Percentiles rank a stretch among this genome's conserved stretches.
Conservation (phyloP, 2,888 invertebrate species). For the Dynastes maya region DNA sequence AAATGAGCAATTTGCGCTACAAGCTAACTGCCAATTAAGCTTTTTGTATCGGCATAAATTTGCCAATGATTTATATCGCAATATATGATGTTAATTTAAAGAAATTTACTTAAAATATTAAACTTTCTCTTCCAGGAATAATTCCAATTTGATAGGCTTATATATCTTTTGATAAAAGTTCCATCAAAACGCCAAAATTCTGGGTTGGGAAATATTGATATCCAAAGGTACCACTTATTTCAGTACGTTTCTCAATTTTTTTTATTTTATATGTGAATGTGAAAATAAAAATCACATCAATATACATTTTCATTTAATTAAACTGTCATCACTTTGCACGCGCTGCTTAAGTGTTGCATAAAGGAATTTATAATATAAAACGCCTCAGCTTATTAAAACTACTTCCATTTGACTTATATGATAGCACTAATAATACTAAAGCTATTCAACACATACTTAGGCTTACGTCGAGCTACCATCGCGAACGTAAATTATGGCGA, state of each 20-base stretch:
- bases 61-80: no score
- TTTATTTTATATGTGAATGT: not conserved
- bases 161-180: no score
- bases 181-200: no score
- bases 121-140: no score
- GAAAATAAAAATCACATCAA: constrained; percentile 8
- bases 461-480: not conserved
- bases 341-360: not conserved
- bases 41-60: no score
- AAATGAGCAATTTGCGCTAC: no score
- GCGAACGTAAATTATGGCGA: not conserved
- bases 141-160: no score
- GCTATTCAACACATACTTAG: not conserved
- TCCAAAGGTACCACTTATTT: not conserved
- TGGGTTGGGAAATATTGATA: no score
- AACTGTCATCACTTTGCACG: constrained; percentile 26
- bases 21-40: no score
- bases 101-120: no score
- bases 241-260: not conserved
- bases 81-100: no score
- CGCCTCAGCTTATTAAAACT: constrained; percentile 20
- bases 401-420: constrained; percentile 5
- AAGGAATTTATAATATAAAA: constrained; percentile 19
- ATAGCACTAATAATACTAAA: constrained; percentile 20
- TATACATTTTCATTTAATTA: constrained; percentile 9